Conservation (phyloP, 2,888 invertebrate species). For the Onchidella celtica region DNA sequence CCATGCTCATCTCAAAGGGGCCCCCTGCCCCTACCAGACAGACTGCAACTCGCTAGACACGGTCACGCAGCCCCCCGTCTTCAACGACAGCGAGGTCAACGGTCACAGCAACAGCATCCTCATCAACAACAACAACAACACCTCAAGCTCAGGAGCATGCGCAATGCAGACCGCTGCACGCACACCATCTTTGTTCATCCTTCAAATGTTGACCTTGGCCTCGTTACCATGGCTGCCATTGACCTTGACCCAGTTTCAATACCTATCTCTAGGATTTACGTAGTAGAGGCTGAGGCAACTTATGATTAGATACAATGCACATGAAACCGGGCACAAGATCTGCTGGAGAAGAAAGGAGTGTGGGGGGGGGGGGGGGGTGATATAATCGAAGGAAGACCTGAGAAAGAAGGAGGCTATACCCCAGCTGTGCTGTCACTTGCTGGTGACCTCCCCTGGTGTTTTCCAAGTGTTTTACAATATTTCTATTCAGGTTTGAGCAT, state of each 20-base stretch:
- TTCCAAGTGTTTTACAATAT: no score
- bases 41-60: not conserved
- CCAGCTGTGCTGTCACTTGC: no score
- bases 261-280: slow-evolving; percentile 46
- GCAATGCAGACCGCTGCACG: not conserved
- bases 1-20: not conserved
- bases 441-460: no score
- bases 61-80: not conserved
- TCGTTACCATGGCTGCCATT: slow-evolving; percentile 38
- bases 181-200: slow-evolving; percentile 11
- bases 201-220: not conserved
- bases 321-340: no score
- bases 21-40: slow-evolving; percentile 29
- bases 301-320: no score
- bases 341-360: no score
- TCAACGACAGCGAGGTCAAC: not conserved
- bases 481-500: no score
- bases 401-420: no score
- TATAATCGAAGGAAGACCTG: no score
- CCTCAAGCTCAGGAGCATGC: slow-evolving; percentile 35
- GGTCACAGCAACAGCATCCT: not conserved
- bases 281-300: slow-evolving; percentile 12
- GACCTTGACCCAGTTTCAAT: slow-evolving; percentile 32
- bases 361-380: no score
- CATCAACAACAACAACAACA: slow-evolving; percentile 35